These are phyloP conservation scores for Stenurella melanura DNA, from an alignment of 2,888 invertebrate genomes.

Conservation along the genomic window DNA sequence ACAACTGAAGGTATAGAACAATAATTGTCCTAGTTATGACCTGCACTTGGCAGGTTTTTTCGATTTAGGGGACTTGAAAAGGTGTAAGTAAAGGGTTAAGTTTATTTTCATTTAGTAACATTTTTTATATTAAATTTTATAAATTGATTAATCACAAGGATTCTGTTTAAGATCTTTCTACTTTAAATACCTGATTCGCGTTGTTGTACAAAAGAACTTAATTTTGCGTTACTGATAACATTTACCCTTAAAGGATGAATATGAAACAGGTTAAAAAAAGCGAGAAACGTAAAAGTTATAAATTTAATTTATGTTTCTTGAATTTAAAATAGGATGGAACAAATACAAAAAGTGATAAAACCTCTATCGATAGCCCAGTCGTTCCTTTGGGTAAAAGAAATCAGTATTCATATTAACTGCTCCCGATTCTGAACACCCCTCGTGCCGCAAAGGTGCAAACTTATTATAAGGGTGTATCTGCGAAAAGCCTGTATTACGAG, in stretches of 20 bases:
- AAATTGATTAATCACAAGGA: background rate
- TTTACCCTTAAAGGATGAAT: conserved; percentile 32
- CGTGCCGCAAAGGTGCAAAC: conserved; percentile 70
- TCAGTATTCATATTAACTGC: conserved; percentile 71
- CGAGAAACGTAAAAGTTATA: conserved; percentile 55
- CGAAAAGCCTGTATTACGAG: conserved; percentile 70
- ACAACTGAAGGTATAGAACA: no score
- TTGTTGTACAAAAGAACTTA: conserved; percentile 29
- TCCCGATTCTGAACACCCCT: conserved; percentile 66
- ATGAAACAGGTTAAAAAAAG: conserved; percentile 47
- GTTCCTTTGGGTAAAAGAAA: conserved; percentile 56
- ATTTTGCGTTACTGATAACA: conserved; percentile 37
- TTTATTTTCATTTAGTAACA: background rate
- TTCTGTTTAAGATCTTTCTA: background rate
- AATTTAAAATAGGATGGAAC: conserved; percentile 58
- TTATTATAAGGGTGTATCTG: conserved; percentile 72
- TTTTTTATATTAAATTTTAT: background rate
- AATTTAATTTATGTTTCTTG: conserved; percentile 59
- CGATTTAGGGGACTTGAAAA: no score
- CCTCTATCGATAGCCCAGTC: conserved; percentile 63
- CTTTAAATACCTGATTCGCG: conserved; percentile 9
- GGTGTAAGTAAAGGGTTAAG: no score
- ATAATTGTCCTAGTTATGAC: no score
- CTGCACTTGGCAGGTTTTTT: no score
- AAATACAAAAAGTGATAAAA: conserved; percentile 66